A percentile compares a stretch with the other conserved stretches of the same genome.
These are phyloP conservation scores for Leptopilina drosophilae DNA, from an alignment of 2,888 invertebrate species.

Conservation along the genomic window DNA sequence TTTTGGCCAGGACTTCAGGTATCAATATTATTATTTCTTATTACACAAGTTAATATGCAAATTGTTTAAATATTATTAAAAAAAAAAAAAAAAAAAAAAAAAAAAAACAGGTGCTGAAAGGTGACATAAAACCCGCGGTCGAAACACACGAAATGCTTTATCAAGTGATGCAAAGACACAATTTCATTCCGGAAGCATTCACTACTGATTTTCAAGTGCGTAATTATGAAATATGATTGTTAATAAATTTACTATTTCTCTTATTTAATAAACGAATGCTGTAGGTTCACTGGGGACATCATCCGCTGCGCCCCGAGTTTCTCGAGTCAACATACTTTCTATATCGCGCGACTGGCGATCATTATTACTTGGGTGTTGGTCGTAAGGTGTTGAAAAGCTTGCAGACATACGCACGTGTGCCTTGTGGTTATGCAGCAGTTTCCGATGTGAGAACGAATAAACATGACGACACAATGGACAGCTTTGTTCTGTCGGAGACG, in stretches of 20 bases:
- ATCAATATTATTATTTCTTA: constrained; percentile 38
- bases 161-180: constrained; percentile 98
- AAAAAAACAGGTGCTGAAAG: constrained; percentile 83
- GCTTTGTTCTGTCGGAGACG: constrained; percentile 97
- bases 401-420: constrained; percentile 93
- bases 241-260: constrained; percentile 5
- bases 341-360: constrained; percentile 96
- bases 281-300: constrained; percentile 98
- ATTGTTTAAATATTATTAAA: too few relatives aligned
- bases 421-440: constrained; percentile 98
- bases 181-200: constrained; percentile 98
- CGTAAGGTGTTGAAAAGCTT: constrained; percentile 91
- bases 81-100: too few relatives aligned
- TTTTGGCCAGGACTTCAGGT: constrained; percentile 99
- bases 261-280: constrained; percentile 30
- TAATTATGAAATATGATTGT: background rate
- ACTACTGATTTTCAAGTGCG: constrained; percentile 94
- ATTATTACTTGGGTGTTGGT: constrained; percentile 96
- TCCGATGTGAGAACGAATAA: constrained; percentile 94
- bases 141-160: constrained; percentile 99
- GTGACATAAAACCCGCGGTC: constrained; percentile 97
- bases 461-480: constrained; percentile 98
- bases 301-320: constrained; percentile 97
- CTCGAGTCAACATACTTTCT: constrained; percentile 98
- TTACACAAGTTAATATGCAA: too few relatives aligned